Conservation (phyloP, 2,113 vertebrate genomes). For the Felis catus region F.catus_Fca126_mat1.0 CM031428.1:9602001-9602500, state of each 20-base stretch:
- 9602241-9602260: neutral
- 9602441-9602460: neutral
- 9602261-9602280: neutral
- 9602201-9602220: neutral
- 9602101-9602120: neutral
- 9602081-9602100: neutral
- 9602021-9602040: neutral
- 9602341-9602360: neutral
- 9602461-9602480: neutral
- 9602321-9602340: neutral
- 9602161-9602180: neutral
- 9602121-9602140: neutral
- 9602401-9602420: neutral
- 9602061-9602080: neutral
- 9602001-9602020: neutral
- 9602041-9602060: neutral
- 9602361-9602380: neutral
- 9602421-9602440: neutral
- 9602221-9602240: neutral
- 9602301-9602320: neutral
- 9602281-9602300: neutral
- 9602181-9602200: neutral
- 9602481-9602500: neutral
- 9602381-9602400: neutral
- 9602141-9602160: neutral